Conservation (phyloP, 2,888 invertebrate genomes). For the Nomada flava region DNA sequence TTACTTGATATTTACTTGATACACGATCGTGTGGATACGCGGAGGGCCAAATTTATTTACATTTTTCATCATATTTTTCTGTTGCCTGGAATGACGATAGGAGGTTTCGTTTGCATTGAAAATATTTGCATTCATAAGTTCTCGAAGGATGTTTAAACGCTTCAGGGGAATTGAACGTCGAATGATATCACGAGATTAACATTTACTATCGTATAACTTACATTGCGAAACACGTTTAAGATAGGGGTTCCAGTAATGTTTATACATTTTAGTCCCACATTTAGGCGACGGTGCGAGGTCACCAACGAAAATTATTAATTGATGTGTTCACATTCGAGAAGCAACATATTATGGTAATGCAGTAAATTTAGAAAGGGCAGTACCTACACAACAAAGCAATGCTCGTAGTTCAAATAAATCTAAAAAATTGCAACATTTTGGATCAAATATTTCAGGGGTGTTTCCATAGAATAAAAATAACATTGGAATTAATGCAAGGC, state of each 20-base stretch:
- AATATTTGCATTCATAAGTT: conserved; percentile 34
- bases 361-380: too few relatives aligned
- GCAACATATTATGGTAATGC: too few relatives aligned
- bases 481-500: too few relatives aligned
- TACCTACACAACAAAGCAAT: too few relatives aligned
- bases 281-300: conserved; percentile 33
- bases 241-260: conserved; percentile 43
- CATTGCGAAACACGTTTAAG: conserved; percentile 42
- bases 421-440: too few relatives aligned
- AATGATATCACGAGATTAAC: conserved; percentile 30
- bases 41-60: conserved; percentile 42
- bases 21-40: conserved; percentile 56
- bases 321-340: not conserved
- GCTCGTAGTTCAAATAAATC: too few relatives aligned
- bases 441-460: too few relatives aligned
- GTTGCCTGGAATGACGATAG: not conserved
- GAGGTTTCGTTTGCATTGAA: not conserved
- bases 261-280: conserved; percentile 57
- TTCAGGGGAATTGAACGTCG: not conserved
- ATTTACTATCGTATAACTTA: conserved; percentile 46
- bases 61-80: not conserved
- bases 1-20: too few relatives aligned
- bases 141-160: conserved; percentile 12
- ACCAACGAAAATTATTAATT: conserved; percentile 25
- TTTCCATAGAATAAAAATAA: too few relatives aligned